Conservation (phyloP, 2,888 invertebrate genomes). For the Ornithoptera alexandrae region DNA sequence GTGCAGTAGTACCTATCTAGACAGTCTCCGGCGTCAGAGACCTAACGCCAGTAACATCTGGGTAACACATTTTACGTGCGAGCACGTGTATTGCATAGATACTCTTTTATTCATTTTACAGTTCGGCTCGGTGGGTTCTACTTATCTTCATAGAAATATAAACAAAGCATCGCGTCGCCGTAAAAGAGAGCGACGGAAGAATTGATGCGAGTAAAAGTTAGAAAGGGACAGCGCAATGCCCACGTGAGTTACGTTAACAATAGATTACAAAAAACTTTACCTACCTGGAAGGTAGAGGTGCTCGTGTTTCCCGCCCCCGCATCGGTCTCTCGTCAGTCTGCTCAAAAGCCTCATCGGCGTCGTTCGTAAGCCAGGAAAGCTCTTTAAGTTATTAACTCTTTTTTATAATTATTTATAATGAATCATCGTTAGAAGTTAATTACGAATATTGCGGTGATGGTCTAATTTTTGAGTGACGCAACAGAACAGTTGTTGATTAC, state of each 20-base stretch:
- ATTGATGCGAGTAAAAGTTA: slow-evolving; percentile 36
- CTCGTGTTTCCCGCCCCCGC: slow-evolving; percentile 59
- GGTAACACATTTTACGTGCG: slow-evolving; percentile 50
- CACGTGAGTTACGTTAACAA: slow-evolving; percentile 76
- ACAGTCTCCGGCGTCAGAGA: too few relatives aligned
- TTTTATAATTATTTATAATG: slow-evolving; percentile 5
- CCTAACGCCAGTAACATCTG: slow-evolving; percentile 38
- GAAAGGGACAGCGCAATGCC: slow-evolving; percentile 57
- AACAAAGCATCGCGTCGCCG: slow-evolving; percentile 58
- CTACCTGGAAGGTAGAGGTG: slow-evolving; percentile 70
- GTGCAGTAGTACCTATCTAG: too few relatives aligned
- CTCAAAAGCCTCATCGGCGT: slow-evolving; percentile 54
- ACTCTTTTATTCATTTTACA: slow-evolving; percentile 49
- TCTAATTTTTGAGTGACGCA: slow-evolving; percentile 47
- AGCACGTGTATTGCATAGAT: slow-evolving; percentile 42
- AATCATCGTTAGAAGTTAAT: slow-evolving; percentile 11
- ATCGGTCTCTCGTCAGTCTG: slow-evolving; percentile 56
- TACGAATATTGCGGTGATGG: slow-evolving; percentile 35
- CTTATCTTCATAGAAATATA: slow-evolving; percentile 64
- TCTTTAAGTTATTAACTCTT: slow-evolving; percentile 28
- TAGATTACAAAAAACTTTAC: slow-evolving; percentile 66
- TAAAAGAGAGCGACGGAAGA: slow-evolving; percentile 48
- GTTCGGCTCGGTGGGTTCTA: slow-evolving; percentile 42
- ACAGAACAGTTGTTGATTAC: slow-evolving; percentile 48
- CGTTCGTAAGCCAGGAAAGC: slow-evolving; percentile 46